Conservation (phyloP, 2,113 vertebrate genomes). For the Clarias batrachus region DNA sequence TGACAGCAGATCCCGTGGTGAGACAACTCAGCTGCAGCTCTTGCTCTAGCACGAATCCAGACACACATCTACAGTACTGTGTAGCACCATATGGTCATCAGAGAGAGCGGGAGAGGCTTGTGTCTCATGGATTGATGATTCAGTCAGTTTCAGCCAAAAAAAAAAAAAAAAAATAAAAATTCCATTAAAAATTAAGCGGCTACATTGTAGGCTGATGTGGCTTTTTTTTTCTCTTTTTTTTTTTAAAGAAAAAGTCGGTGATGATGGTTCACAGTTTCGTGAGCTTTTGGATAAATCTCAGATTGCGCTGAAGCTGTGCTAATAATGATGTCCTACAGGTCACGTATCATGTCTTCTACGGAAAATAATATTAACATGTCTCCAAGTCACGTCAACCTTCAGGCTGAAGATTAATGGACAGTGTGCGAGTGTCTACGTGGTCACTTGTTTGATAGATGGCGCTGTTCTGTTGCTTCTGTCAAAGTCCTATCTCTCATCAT, state of each 20-base stretch:
- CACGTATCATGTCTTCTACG: background rate
- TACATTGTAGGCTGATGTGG: background rate
- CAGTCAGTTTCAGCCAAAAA: slow-evolving; percentile 14
- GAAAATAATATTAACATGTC: slow-evolving; percentile 14
- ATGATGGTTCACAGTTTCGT: background rate
- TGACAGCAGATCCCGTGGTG: slow-evolving; percentile 22
- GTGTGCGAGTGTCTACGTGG: slow-evolving; percentile 4
- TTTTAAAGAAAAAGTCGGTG: background rate
- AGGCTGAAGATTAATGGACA: background rate
- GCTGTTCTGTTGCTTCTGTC: slow-evolving; percentile 27
- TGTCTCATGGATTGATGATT: slow-evolving; percentile 17
- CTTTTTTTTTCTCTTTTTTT: background rate
- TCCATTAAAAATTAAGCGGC: slow-evolving; percentile 11
- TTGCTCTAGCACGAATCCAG: background rate
- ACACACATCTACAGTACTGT: background rate
- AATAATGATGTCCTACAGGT: background rate
- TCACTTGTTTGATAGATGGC: slow-evolving; percentile 13
- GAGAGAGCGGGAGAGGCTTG: background rate
- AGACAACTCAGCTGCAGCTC: slow-evolving; percentile 27
- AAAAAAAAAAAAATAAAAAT: background rate
- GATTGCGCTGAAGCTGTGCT: background rate
- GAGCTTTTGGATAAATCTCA: background rate
- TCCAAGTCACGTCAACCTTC: background rate
- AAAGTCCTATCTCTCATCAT: slow-evolving; percentile 13
- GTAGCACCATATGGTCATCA: slow-evolving; percentile 24